Conservation (phyloP, 2,888 invertebrate species). For the Isotomurus palustris region DNA sequence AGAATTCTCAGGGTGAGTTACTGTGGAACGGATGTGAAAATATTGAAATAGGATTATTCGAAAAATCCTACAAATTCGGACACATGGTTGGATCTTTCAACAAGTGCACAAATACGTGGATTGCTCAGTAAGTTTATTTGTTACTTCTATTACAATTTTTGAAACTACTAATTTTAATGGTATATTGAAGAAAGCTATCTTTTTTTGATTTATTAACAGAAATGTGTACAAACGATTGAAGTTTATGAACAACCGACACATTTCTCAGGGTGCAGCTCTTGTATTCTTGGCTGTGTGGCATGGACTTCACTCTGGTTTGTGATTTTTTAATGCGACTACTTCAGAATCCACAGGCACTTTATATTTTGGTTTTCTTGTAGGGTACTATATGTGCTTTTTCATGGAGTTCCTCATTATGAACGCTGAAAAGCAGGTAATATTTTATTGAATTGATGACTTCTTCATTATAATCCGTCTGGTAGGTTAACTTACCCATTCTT, state of each 20-base stretch:
- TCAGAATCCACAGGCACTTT: not conserved
- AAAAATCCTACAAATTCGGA: constrained; percentile 75
- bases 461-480: not conserved
- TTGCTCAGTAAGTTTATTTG: constrained; percentile 68
- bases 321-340: not conserved
- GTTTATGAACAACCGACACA: constrained; percentile 74
- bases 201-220: constrained; percentile 48
- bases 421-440: constrained; percentile 72
- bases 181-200: not conserved
- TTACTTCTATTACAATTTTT: too few species aligned
- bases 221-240: constrained; percentile 90
- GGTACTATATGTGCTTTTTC: constrained; percentile 88
- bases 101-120: constrained; percentile 92
- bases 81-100: constrained; percentile 90
- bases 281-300: constrained; percentile 93
- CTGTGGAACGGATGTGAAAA: constrained; percentile 88
- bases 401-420: constrained; percentile 84
- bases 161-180: not conserved
- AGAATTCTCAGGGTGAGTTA: constrained; percentile 57
- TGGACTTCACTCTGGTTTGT: constrained; percentile 73
- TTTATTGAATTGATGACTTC: constrained; percentile 1
- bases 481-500: not conserved
- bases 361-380: too few species aligned
- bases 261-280: constrained; percentile 77
- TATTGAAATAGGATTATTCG: constrained; percentile 74